Base-by-base conservation (phyloP, 2,113 vertebrate genomes). In the Microcebus jonahi region DNA sequence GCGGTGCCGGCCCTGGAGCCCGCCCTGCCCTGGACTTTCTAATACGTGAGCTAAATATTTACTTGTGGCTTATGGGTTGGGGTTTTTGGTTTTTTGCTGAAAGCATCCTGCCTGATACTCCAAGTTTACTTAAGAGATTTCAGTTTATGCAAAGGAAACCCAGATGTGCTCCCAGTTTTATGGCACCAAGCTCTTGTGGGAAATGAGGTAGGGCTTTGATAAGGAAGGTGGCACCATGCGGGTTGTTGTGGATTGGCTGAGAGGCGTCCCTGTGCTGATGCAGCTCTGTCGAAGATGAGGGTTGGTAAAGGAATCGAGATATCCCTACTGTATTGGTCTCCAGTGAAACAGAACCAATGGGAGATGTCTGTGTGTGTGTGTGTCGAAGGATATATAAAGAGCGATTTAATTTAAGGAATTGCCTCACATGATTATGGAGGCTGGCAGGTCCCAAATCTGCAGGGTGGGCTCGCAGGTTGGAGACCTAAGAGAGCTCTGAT, bases 131-230 rank as follows among this genome's bases (percentile, higher is more conserved):
- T 75, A 94, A 81, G 77, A 77, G 48, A 94, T 95, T 94, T 93
- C 10, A 42, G 92, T 96, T 94, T 94, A 81, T 65, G 39, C 86
- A 82, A 91, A 85, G 96, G 86, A 93, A 93, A 95, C 50, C 68
- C 92, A 93, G 75, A 61, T 67, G 48, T 63, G 12, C 9, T 6
- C 12, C 57, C 36, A 45, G 63, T 55, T 79, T 79, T 63, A 79
- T 18, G 67, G 84, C 70, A 73, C 67, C n/a, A 8, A 39, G 39
- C 65, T 85, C 77, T 88, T 45, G 39, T 9, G 59, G 82, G 45
- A 88, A 92, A 67, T 61, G 77, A 97, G 81, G 42, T 27, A 21
- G 71, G 76, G 36, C 9, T 68, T 88, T 42, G 42, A 65, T 59
- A 53, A 88, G 53, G 77, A 45, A 79, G 86, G 59, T 61, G 34